Evolutionary conservation across 1,140 invertebrate genomes (phyloP), one percentile per base, ranked within the genome.

Genomic region (Drosophila mayri): DNA sequence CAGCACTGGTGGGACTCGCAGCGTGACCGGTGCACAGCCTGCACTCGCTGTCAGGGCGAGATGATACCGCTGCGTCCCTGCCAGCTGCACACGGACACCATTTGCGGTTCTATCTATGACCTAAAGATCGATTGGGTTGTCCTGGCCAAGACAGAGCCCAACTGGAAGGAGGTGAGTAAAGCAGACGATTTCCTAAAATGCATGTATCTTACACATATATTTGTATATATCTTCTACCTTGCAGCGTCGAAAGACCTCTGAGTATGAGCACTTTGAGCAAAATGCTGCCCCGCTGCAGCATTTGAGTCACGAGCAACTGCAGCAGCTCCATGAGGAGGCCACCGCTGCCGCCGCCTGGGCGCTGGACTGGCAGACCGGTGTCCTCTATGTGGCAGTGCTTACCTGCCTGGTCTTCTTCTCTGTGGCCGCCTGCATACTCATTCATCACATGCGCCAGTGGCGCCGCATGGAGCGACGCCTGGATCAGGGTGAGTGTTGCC

Each of bases 391-490:
- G 22, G 95, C 95, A 18, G 94, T 95, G 7, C 94, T 94, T 66
- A 94, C 95, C 41, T 95, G 95, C 88, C 93, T 95, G 30, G 79
- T 95, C 63, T 95, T 95, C 93, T 95, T 95, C 87, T 90, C 94
- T 41, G 94, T 95, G 38, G 94, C 94, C 66, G 94, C 94, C 65
- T 93, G 94, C 72, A 95, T 95, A 70, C 94, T 94, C 25, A 91
- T 95, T 49, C 93, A 95, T 70, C 95, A 95, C 67, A 94, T 94
- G 63, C 93, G 94, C 63, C 95, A 95, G 67, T 95, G 95, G 95
- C 92, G 94, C 67, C 93, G 93, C 65, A 93, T 94, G 92, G 94
- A 94, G 78, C 93, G 92, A 44, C 93, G 93, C 66, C 93, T 94
- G 55, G 93, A 94, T 76, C 93, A 94, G 90, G 94, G 94, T 94